Evolutionary conservation across 2,888 invertebrate species (phyloP).

Genomic region (Opisthograptis luteolata): DNA sequence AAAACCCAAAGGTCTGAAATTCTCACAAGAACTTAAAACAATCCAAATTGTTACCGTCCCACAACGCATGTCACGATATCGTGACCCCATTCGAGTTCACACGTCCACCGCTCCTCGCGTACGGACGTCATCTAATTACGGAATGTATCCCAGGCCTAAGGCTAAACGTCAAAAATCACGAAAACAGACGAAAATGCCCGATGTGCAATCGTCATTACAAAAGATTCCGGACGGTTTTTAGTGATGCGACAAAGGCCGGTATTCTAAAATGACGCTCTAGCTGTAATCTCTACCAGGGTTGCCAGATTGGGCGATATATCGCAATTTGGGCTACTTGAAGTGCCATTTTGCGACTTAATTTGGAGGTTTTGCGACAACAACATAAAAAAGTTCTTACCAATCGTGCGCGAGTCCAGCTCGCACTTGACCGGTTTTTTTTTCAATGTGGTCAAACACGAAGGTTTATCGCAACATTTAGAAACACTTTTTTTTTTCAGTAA

Average conservation of each 20-base stretch:
- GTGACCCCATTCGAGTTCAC: constrained; percentile 20
- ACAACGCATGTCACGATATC: constrained; percentile 21
- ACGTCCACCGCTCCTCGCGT: neutral
- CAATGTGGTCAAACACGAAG: too few species aligned
- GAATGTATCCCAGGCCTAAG: constrained; percentile 14
- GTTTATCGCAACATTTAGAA: too few species aligned
- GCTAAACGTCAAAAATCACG: constrained; percentile 21
- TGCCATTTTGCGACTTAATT: too few species aligned
- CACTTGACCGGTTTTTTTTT: too few species aligned
- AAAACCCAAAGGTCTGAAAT: neutral
- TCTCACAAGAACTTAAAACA: constrained; percentile 13
- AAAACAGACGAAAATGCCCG: constrained; percentile 19
- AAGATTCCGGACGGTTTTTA: constrained; percentile 1
- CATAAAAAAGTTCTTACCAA: too few species aligned
- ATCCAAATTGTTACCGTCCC: constrained; percentile 7
- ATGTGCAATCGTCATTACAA: too few species aligned
- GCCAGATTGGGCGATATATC: too few species aligned
- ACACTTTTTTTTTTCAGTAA: too few species aligned
- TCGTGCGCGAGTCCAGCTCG: too few species aligned
- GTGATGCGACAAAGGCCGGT: neutral
- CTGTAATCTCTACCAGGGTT: neutral
- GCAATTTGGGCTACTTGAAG: too few species aligned
- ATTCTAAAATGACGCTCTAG: too few species aligned
- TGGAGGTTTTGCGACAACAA: too few species aligned
- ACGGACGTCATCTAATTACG: constrained; percentile 18